Conservation (phyloP, 2,797 vertebrate genomes). For the Schizopygopsis pylzovi region DNA sequence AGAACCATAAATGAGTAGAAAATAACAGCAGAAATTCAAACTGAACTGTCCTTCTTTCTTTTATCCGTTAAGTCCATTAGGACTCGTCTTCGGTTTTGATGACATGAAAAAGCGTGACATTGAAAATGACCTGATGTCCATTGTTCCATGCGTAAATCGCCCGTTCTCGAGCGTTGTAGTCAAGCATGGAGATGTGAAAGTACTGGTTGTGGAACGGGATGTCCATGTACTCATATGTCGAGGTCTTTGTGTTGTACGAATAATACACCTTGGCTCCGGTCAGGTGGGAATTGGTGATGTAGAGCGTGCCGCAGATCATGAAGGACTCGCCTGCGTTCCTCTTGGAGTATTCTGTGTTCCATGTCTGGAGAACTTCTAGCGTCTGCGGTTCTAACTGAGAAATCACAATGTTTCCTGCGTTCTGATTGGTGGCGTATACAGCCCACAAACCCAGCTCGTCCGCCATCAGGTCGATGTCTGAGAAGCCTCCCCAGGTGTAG, state of each 20-base stretch:
- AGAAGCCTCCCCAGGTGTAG: conserved; percentile 97
- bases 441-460: conserved; percentile 97
- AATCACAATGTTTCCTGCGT: conserved; percentile 96
- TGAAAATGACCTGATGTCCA: conserved; percentile 97
- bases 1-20: conserved; percentile 50
- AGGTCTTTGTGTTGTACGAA: conserved; percentile 95
- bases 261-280: conserved; percentile 98
- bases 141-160: conserved; percentile 99
- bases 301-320: conserved; percentile 98
- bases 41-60: conserved; percentile 49
- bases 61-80: conserved; percentile 70
- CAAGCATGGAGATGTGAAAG: conserved; percentile 99
- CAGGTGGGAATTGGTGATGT: conserved; percentile 96
- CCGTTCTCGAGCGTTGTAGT: conserved; percentile 95
- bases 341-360: conserved; percentile 97
- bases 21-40: conserved; percentile 66
- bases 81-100: conserved; percentile 96
- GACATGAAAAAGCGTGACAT: conserved; percentile 96
- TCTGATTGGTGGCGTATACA: conserved; percentile 97
- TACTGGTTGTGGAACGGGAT: conserved; percentile 99
- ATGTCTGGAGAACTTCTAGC: conserved; percentile 91
- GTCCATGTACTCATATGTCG: conserved; percentile 94
- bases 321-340: conserved; percentile 97
- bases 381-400: conserved; percentile 92
- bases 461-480: conserved; percentile 97